Conservation (phyloP, 2,797 vertebrate genomes). For the Falco peregrinus region DNA sequence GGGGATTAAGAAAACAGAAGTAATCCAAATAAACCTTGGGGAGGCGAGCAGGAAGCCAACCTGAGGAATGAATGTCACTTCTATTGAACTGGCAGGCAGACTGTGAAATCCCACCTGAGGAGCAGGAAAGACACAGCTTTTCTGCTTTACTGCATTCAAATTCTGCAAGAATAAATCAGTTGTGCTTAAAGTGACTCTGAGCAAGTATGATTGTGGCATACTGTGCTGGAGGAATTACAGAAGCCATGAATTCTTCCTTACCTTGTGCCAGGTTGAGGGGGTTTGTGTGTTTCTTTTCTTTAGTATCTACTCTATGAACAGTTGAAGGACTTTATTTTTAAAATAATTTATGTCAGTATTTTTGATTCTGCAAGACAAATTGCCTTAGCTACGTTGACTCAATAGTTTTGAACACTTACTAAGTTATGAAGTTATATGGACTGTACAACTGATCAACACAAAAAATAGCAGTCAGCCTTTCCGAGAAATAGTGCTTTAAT, state of each 20-base stretch:
- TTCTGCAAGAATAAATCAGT: slow-evolving; percentile 54
- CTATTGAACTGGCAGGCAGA: slow-evolving; percentile 51
- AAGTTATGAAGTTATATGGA: neutral
- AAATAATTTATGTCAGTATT: neutral
- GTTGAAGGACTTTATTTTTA: neutral
- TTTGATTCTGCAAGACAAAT: neutral
- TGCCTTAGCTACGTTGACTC: neutral
- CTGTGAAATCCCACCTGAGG: slow-evolving; percentile 49
- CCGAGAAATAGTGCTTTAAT: neutral
- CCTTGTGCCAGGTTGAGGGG: neutral
- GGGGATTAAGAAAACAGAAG: slow-evolving; percentile 53
- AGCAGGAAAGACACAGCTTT: neutral
- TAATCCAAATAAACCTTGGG: slow-evolving; percentile 39
- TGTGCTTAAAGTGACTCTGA: slow-evolving; percentile 29
- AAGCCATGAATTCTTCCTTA: slow-evolving; percentile 12
- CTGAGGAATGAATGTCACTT: neutral
- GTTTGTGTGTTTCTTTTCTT: neutral
- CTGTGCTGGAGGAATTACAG: neutral
- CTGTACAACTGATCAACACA: neutral
- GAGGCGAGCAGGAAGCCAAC: neutral
- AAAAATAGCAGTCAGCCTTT: neutral
- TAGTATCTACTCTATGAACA: neutral
- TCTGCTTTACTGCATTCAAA: slow-evolving; percentile 43
- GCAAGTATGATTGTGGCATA: neutral
- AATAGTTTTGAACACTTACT: neutral